Conservation (phyloP, 1,140 invertebrate species). For the Cyphomyrmex costatus region DNA sequence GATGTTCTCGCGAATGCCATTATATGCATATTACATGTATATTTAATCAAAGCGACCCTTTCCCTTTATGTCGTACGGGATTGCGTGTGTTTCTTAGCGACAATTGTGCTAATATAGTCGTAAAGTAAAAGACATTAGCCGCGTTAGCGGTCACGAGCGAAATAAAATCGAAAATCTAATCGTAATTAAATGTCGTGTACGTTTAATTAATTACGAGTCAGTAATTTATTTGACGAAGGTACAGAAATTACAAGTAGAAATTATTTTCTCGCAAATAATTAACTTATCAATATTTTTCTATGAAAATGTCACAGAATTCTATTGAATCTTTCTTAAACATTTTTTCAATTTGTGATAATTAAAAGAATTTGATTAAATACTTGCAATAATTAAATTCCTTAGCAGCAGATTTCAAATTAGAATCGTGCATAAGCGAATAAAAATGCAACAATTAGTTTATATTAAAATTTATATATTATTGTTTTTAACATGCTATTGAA, state of each 20-base stretch:
- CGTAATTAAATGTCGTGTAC: constrained; percentile 10
- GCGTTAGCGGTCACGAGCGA: neutral
- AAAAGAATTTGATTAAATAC: neutral
- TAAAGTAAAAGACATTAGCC: constrained; percentile 42
- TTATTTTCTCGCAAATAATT: neutral
- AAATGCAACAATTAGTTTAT: neutral
- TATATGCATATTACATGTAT: constrained; percentile 43
- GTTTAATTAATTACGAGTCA: no score
- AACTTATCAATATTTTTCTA: neutral
- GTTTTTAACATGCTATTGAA: neutral
- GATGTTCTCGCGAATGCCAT: constrained; percentile 54
- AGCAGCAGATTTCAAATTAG: neutral
- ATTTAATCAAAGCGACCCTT: constrained; percentile 54
- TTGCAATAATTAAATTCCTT: neutral
- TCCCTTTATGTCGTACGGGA: neutral
- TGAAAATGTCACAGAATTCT: neutral
- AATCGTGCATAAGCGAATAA: neutral
- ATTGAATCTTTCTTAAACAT: neutral
- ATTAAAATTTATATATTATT: neutral
- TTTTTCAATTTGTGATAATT: neutral
- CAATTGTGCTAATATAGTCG: constrained; percentile 17
- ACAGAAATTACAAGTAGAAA: neutral
- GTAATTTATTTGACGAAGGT: neutral
- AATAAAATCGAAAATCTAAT: neutral
- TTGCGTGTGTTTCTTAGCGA: constrained; percentile 10